A percentile compares a stretch with the other conserved stretches of the same genome.
Evolutionary conservation across 2,888 invertebrate genomes (phyloP).

Genomic region (Chrysolina oricalcia): DNA sequence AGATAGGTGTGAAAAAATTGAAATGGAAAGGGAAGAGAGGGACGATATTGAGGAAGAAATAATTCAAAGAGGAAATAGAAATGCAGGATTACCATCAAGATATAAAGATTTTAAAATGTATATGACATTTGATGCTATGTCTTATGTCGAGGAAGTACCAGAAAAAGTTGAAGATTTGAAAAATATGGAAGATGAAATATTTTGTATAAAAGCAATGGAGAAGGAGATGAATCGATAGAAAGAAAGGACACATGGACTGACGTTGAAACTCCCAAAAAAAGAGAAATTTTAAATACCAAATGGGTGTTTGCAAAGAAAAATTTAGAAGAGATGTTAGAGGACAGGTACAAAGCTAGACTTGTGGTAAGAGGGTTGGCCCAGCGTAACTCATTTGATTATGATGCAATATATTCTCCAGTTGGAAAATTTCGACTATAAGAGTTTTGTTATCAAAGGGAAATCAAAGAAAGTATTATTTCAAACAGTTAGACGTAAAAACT

Average conservation of each 20-base stretch:
- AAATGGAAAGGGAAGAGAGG: not conserved
- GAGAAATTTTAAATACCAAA: slow-evolving; percentile 50
- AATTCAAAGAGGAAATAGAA: slow-evolving; percentile 34
- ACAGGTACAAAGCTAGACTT: slow-evolving; percentile 57
- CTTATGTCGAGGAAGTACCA: slow-evolving; percentile 48
- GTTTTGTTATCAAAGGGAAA: slow-evolving; percentile 39
- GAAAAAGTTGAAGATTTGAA: slow-evolving; percentile 42
- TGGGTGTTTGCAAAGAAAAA: slow-evolving; percentile 54
- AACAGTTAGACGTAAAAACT: not conserved
- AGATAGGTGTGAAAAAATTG: no score
- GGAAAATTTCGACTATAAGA: not conserved
- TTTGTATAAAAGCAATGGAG: slow-evolving; percentile 48
- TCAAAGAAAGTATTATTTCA: slow-evolving; percentile 24
- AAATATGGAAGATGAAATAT: slow-evolving; percentile 43
- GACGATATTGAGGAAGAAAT: slow-evolving; percentile 20
- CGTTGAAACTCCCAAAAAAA: slow-evolving; percentile 18
- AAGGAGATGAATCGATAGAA: slow-evolving; percentile 52
- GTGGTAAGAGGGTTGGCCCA: slow-evolving; percentile 62
- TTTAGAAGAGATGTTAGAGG: slow-evolving; percentile 52
- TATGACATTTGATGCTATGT: slow-evolving; percentile 51
- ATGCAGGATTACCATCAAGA: slow-evolving; percentile 35
- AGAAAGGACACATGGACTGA: slow-evolving; percentile 50
- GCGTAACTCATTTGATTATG: no score
- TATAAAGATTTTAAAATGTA: slow-evolving; percentile 52
- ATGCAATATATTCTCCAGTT: not conserved